A percentile compares a stretch with the other conserved stretches of the same genome.
These are phyloP conservation scores for Tetranychus piercei DNA, from an alignment of 2,888 invertebrate genomes.

Conservation along the genomic window DNA sequence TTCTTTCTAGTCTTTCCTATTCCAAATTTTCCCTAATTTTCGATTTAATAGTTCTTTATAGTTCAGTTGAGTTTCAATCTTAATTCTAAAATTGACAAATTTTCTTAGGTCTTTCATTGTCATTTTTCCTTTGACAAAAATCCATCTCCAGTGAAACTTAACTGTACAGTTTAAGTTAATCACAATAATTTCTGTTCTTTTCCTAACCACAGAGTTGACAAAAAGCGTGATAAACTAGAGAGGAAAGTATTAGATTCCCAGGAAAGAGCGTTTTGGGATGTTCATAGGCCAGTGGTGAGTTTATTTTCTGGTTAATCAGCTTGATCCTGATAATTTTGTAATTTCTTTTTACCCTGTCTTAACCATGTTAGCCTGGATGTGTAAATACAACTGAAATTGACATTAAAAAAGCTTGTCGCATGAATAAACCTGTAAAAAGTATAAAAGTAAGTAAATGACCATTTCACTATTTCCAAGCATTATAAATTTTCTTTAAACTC, in stretches of 20 bases:
- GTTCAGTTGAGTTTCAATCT: too few species aligned
- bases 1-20: too few species aligned
- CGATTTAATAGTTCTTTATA: too few species aligned
- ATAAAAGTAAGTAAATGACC: slow-evolving; percentile 16
- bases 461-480: background rate
- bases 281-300: slow-evolving; percentile 85
- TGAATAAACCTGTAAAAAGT: slow-evolving; percentile 33
- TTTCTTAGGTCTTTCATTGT: too few species aligned
- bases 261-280: slow-evolving; percentile 98
- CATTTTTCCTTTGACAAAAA: too few species aligned
- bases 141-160: too few species aligned
- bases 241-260: slow-evolving; percentile 95
- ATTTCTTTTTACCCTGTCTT: background rate
- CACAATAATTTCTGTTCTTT: background rate
- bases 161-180: too few species aligned
- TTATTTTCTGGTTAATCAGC: background rate
- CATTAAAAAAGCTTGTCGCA: slow-evolving; percentile 70
- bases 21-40: too few species aligned
- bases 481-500: background rate
- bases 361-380: slow-evolving; percentile 61
- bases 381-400: slow-evolving; percentile 97
- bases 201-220: slow-evolving; percentile 52
- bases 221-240: slow-evolving; percentile 92
- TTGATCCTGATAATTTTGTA: background rate
- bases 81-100: too few species aligned